Evolutionary conservation across 1,140 invertebrate genomes (phyloP), one percentile per base, ranked within the genome.

Genomic region (Bursaphelenchus mucronatus): DNA sequence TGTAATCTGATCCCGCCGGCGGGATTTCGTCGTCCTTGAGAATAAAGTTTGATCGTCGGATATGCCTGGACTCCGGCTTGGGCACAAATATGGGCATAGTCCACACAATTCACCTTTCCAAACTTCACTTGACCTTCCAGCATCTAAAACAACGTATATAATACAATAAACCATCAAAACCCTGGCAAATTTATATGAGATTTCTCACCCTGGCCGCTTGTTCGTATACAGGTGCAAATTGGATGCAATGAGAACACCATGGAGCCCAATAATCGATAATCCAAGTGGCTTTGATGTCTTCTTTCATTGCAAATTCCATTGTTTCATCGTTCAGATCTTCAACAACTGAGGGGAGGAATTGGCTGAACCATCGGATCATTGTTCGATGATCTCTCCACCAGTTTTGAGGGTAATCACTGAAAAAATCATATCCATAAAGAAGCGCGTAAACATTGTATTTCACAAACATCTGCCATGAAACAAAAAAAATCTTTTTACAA

Each of bases 231-330:
- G 78, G 78, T 5, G 79, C 78, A 66, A 80, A 80, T 52, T 77
- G 69, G 17, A 76, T 56, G 58, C 78, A 80, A 64, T 81, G 79
- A 7, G 66, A 68, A 65, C 78, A 80, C 78, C 78, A 80, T 0
- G 94, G 94, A 13, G 94, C 94, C 83, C 88, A 97, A 85, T 97
- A 97, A 82, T 97, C 93, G 5, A 98, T 91, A 55, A 98, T 79
- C 91, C 92, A 96, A 82, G 94, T 86, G 74, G 96, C 92, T 13
- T 94, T 89, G 6, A 90, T 91, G 13, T 71, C 64, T 3, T 68
- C 67, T 5, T 81, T 59, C 5, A 76, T 52, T 10, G 43, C 49
- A 30, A 30, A 30, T 30, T 56, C 46, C 19, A 58, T 44, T 10
- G 68, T 71, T 47, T 80, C 66, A 21, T 71, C 68, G 10, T 66